These are phyloP conservation scores for Steinernema feltiae DNA, from an alignment of 1,140 invertebrate species.

Conservation along the genomic window DNA sequence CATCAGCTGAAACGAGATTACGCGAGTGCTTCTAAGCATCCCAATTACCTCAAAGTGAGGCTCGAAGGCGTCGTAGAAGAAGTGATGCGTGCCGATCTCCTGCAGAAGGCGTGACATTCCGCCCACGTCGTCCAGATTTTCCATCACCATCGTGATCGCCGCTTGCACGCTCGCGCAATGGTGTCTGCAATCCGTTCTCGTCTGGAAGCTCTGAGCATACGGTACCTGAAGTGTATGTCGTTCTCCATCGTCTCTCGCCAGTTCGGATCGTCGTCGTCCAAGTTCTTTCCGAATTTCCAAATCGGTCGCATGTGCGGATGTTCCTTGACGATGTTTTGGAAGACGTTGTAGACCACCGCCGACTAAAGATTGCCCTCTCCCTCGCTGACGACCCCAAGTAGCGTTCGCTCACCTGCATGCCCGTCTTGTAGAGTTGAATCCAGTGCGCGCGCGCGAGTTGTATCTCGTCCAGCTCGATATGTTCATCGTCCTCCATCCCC, in stretches of 20 bases:
- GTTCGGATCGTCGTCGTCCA: conserved; percentile 35
- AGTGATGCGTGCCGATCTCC: conserved; percentile 55
- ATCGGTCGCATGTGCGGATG: conserved; percentile 49
- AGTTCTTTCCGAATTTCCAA: conserved; percentile 49
- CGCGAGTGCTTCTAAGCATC: neutral
- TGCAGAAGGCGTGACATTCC: conserved; percentile 42
- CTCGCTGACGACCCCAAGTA: conserved; percentile 22
- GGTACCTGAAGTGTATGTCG: conserved; percentile 38
- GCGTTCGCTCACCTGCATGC: conserved; percentile 45
- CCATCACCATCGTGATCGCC: conserved; percentile 53
- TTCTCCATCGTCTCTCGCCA: conserved; percentile 34
- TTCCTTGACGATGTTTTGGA: conserved; percentile 44
- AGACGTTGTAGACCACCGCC: conserved; percentile 42
- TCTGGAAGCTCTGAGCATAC: no score
- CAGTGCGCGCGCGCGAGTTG: conserved; percentile 53
- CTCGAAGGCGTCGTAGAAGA: conserved; percentile 56
- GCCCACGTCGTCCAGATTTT: conserved; percentile 51
- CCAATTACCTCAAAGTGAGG: conserved; percentile 48
- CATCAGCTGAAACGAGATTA: conserved; percentile 40
- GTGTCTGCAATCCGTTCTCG: no score
- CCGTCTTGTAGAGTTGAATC: conserved; percentile 53
- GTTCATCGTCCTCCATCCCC: conserved; percentile 17
- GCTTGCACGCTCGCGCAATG: conserved; percentile 51
- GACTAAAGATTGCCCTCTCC: conserved; percentile 29
- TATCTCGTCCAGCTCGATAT: conserved; percentile 34